phyloP scores from a whole-genome alignment of 2,113 vertebrate species.

The Neotragus pygmaeus region DNA sequence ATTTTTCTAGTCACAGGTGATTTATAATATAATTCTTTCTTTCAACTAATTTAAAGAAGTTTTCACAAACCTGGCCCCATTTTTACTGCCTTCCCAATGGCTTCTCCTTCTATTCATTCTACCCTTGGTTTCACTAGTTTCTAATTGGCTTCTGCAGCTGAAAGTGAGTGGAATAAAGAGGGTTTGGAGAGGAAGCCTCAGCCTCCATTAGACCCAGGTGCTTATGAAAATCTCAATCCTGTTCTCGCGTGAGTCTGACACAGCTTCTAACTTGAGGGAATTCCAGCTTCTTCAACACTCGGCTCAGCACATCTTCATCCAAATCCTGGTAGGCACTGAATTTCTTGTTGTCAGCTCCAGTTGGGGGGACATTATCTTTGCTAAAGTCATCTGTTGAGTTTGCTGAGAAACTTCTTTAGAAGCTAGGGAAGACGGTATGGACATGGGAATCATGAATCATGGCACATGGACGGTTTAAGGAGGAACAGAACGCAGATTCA shows the following conservation, averaged over 20 bases:
- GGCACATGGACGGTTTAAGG: not conserved
- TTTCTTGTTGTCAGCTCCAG: not conserved
- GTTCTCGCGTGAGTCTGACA: accelerated
- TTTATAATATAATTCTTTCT: not conserved
- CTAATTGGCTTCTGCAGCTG: not conserved
- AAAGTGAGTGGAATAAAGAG: not conserved
- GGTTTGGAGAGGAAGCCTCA: accelerated
- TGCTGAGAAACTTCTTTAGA: not conserved
- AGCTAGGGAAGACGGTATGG: not conserved
- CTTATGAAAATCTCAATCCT: accelerated
- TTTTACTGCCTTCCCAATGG: not conserved
- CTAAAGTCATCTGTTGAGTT: not conserved
- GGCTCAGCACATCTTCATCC: not conserved
- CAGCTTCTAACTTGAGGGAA: not conserved
- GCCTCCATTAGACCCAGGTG: not conserved
- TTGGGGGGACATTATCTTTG: not conserved
- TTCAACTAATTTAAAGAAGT: not conserved
- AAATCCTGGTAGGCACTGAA: accelerated
- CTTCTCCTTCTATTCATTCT: not conserved
- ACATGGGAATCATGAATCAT: not conserved
- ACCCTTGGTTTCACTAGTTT: not conserved
- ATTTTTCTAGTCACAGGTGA: not conserved
- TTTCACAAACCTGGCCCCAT: not conserved
- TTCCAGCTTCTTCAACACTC: not conserved
- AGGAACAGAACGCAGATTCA: not conserved